These are phyloP conservation scores for Zosterops hypoxanthus DNA, from an alignment of 2,113 vertebrate genomes.

Conservation along the genomic window DNA sequence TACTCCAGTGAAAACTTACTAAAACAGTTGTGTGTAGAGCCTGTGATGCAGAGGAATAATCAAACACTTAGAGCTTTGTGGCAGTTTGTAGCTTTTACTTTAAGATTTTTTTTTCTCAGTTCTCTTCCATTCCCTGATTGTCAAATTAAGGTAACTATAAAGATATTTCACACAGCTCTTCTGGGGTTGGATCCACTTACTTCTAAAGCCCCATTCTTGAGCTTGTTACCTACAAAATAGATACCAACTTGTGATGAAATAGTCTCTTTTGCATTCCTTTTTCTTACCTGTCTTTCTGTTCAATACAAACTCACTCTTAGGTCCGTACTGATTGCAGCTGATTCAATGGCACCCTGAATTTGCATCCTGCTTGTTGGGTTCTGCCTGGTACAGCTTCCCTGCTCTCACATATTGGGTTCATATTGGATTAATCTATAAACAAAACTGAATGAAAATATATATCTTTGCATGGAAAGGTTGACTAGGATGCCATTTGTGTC, in stretches of 20 bases:
- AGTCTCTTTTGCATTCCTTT: not conserved
- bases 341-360: not conserved
- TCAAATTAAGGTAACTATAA: not conserved
- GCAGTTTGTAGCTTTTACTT: not conserved
- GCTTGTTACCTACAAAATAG: not conserved
- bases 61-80: not conserved
- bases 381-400: not conserved
- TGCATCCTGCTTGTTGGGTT: not conserved
- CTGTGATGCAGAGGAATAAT: not conserved
- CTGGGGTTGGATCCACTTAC: not conserved
- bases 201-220: not conserved
- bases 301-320: not conserved
- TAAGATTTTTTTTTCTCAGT: not conserved
- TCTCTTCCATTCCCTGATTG: not conserved
- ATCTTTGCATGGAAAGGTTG: not conserved
- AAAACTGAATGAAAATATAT: not conserved
- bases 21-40: not conserved
- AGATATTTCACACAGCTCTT: not conserved
- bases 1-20: not conserved
- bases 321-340: not conserved
- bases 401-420: not conserved
- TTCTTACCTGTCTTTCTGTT: not conserved
- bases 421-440: not conserved
- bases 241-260: not conserved
- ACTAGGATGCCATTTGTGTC: not conserved